A percentile compares a stretch with the other conserved stretches of the same genome.
phyloP scores from a whole-genome alignment of 2,113 vertebrate genomes.

The Bombycilla garrulus region DNA sequence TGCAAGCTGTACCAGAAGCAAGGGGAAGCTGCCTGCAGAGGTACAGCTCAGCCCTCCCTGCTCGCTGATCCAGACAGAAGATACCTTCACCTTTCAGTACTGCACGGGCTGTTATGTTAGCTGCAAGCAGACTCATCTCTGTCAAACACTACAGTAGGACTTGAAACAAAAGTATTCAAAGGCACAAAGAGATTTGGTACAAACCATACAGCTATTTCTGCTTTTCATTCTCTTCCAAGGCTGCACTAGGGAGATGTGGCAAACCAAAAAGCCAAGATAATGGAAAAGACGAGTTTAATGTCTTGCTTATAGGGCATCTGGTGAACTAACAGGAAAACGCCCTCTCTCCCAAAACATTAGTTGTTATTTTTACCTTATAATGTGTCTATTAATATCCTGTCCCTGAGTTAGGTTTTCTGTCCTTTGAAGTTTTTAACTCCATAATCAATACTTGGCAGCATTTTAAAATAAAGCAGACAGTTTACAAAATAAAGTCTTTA shows the following conservation, averaged over 20 bases:
- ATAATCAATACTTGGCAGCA: background rate
- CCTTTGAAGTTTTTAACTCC: background rate
- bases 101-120: accelerated
- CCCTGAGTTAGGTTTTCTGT: background rate
- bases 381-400: background rate
- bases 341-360: background rate
- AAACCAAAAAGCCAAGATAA: background rate
- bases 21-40: background rate
- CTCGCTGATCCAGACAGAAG: background rate
- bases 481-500: background rate
- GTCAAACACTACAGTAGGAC: background rate
- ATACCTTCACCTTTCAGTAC: background rate
- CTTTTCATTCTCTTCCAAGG: background rate
- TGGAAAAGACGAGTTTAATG: accelerated
- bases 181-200: background rate
- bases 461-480: background rate
- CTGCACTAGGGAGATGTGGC: background rate
- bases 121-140: background rate
- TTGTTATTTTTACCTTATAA: background rate
- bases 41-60: background rate
- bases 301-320: background rate
- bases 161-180: background rate
- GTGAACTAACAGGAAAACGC: background rate
- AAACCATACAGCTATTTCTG: background rate
- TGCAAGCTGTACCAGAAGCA: background rate